These are phyloP conservation scores for Sceliomorpha sp. DNA, from an alignment of 2,888 invertebrate species.

Conservation along the genomic window DNA sequence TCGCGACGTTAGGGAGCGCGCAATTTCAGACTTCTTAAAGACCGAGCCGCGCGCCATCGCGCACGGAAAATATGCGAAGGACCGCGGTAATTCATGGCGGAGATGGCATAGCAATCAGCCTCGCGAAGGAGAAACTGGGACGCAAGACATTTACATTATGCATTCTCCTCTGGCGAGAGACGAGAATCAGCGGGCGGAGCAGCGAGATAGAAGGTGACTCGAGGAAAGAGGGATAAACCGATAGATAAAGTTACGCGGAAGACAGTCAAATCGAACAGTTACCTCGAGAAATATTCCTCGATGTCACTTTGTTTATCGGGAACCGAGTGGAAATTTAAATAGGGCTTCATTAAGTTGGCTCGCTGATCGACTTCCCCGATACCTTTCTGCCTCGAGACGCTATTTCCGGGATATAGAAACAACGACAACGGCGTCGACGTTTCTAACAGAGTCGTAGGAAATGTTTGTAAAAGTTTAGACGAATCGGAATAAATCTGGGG, in stretches of 20 bases:
- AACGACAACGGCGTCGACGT: too few relatives aligned
- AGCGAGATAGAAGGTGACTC: conserved; percentile 26
- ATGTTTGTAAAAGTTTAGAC: too few relatives aligned
- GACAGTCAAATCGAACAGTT: conserved; percentile 17
- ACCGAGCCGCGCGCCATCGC: conserved; percentile 49
- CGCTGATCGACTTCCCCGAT: too few relatives aligned
- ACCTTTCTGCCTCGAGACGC: too few relatives aligned
- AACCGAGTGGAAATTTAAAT: too few relatives aligned
- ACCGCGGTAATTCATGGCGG: conserved; percentile 64
- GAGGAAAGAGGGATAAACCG: conserved; percentile 21
- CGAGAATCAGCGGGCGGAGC: conserved; percentile 33
- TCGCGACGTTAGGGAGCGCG: conserved; percentile 24
- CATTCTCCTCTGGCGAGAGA: conserved; percentile 60
- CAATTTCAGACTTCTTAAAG: conserved; percentile 62
- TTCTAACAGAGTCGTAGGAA: too few relatives aligned
- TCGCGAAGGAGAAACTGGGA: conserved; percentile 64
- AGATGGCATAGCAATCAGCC: conserved; percentile 70
- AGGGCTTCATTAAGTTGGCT: too few relatives aligned
- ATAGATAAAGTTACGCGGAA: conserved; percentile 29
- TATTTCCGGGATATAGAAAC: too few relatives aligned
- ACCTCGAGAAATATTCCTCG: too few relatives aligned
- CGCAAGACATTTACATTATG: conserved; percentile 72
- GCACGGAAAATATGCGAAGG: conserved; percentile 64
- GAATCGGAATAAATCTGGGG: too few relatives aligned
- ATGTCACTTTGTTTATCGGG: background rate